phyloP scores from a whole-genome alignment of 2,113 vertebrate genomes.

The Nothocercus nigrocapillus region DNA sequence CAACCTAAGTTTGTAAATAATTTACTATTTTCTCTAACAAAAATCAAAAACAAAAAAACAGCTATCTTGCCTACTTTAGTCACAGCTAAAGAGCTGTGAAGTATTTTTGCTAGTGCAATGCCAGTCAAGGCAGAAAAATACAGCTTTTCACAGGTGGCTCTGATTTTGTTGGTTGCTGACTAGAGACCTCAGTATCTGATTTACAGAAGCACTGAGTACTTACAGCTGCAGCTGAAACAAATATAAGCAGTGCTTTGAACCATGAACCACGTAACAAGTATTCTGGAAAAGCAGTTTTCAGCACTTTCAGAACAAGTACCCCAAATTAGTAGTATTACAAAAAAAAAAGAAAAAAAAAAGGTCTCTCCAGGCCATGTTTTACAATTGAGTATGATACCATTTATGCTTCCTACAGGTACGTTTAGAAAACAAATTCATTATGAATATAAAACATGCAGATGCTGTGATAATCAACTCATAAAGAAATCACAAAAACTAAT shows the following conservation, averaged over 20 bases:
- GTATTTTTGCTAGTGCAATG: slow-evolving; percentile 20
- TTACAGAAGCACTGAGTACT: slow-evolving; percentile 60
- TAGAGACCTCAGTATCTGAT: slow-evolving; percentile 61
- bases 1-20: slow-evolving; percentile 36
- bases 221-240: slow-evolving; percentile 65
- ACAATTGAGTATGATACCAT: not conserved
- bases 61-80: not conserved
- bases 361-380: not conserved
- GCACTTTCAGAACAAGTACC: slow-evolving; percentile 17
- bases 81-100: slow-evolving; percentile 47
- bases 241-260: slow-evolving; percentile 41
- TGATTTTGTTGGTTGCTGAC: slow-evolving; percentile 72
- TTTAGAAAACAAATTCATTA: not conserved
- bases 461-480: not conserved
- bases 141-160: slow-evolving; percentile 58
- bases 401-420: not conserved
- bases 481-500: not conserved
- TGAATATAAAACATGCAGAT: not conserved
- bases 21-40: slow-evolving; percentile 25
- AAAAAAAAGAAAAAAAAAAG: no score
- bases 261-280: not conserved
- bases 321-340: not conserved
- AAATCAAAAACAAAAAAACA: not conserved
- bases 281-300: slow-evolving; percentile 53
- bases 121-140: not conserved